Evolutionary conservation across 2,113 vertebrate genomes (phyloP).

Genomic region (Rhadina sibilatrix): DNA sequence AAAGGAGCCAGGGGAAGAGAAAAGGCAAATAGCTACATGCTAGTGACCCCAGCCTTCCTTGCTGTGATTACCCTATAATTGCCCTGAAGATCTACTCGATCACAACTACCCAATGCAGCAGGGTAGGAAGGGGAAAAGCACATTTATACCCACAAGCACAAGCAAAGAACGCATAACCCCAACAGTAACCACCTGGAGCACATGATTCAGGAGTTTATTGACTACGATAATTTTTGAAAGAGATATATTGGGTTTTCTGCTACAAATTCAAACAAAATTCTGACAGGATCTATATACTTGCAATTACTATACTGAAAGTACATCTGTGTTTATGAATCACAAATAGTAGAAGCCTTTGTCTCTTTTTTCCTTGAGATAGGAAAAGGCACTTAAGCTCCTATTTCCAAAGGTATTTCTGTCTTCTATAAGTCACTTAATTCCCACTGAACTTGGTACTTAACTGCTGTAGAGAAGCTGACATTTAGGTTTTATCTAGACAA

Average conservation of each 20-base stretch:
- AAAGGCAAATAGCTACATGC: not conserved
- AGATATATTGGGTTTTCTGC: not conserved
- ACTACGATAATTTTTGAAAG: not conserved
- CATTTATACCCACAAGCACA: not conserved
- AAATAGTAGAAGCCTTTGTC: not conserved
- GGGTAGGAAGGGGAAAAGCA: not conserved
- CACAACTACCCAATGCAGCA: not conserved
- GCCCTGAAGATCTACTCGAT: not conserved
- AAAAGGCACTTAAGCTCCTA: not conserved
- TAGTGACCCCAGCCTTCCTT: not conserved
- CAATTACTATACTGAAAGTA: not conserved
- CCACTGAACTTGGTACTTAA: constrained; percentile 16
- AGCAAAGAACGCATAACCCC: not conserved
- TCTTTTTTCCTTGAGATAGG: not conserved
- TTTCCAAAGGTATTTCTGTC: constrained; percentile 7
- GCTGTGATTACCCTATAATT: not conserved
- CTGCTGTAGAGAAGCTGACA: constrained; percentile 21
- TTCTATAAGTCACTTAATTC: constrained; percentile 31
- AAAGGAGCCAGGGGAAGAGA: not conserved
- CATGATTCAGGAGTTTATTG: not conserved
- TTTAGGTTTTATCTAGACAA: constrained; percentile 37
- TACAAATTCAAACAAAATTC: not conserved
- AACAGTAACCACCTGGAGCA: not conserved
- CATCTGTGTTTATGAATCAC: not conserved
- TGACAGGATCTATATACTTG: not conserved